Base-by-base conservation (phyloP, 2,113 vertebrate genomes). In the Pedionomus torquatus region DNA sequence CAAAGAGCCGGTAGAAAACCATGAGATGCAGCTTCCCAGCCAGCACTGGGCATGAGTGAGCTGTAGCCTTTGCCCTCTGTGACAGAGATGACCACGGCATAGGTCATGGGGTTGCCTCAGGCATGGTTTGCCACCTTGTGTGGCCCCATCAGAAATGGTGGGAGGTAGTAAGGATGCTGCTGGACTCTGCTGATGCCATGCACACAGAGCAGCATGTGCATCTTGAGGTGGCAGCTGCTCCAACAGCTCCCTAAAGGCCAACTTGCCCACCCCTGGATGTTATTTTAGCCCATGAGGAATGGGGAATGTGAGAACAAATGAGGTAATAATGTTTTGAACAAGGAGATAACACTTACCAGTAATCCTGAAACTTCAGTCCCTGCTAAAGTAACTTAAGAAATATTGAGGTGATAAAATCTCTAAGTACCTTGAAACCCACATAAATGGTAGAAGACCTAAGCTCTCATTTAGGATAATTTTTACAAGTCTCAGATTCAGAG, bases 61-160 rank as follows among this genome's bases (percentile, higher is more conserved):
- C 9, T 3, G 0, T 39, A 35, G 24, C 20, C 41, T 60, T 68
- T 39, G 28, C 14, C 28, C 4, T 43, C 46, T 17, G 11, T 1
- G 35, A 44, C 17, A 58, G 24, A 57, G 11, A 8, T 17, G 37
- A 2, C 30, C 7, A 6, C 1, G 9, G 17, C 17, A 33, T 3
- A 30, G 58, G 44, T 21, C 12, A 28, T 2, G 9, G 17, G 13
- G 17, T 25, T 72, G 8, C 51, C 43, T 41, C 10, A 63, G 21
- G 48, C 74, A 70, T 30, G 0, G 0, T 64, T 88, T 87, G 15
- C 10, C 17, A 17, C 25, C 31, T 44, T 1, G 0, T 8, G 8
- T 31, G 26, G 23, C 31, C 52, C 25, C 20, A 17, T 43, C 16
- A 16, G 71, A 21, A 74, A 9, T 0, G 3, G 9, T 31, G 31